Base-by-base conservation (phyloP, 1,140 invertebrate genomes). In the Cheumatopsyche charites region DNA sequence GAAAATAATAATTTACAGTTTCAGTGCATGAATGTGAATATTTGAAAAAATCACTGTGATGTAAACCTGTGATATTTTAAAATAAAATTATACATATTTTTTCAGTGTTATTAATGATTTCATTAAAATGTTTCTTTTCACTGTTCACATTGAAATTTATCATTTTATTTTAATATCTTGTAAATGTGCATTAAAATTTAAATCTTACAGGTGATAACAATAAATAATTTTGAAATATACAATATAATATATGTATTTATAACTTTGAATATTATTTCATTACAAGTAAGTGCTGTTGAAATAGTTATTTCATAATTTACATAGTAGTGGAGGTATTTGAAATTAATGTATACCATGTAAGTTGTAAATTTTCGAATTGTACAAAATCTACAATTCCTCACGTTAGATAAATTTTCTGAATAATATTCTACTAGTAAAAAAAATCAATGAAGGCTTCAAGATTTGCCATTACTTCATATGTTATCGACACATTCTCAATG, bases 1-100 rank as follows among this genome's bases (percentile, higher is more conserved):
- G n/a, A 9, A 52, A 58, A 2, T 58, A 7, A 25, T 58, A 12
- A 23, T 21, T 12, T 25, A 21, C 15, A 55, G 23, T 58, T 58
- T 58, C 23, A 58, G 23, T 58, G 55, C 55, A 58, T 58, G 36
- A 41, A 63, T 63, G 3, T 42, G 15, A 42, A 42, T 63, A 63
- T 42, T 42, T 13, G 36, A 42, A 58, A 25, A 58, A 25, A 12
- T 25, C 19, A 58, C 19, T 58, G 36, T 63, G 36, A 63, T 63
- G 62, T 63, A 63, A 58, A 63, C 15, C 62, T 63, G 62, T 63
- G 26, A 63, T 63, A 63, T 63, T 42, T 63, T 63, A 12, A 15
- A 63, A 63, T 63, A 63, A 63, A 63, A n/a, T 29, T 41, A n/a
- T 63, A 42, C 42, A 42, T 29, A 5, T 42, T 41, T 0, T 21